A percentile compares a stretch with the other conserved stretches of the same genome.
Conservation (phyloP, 2,888 invertebrate species). For the Amorpha juglandis region DNA sequence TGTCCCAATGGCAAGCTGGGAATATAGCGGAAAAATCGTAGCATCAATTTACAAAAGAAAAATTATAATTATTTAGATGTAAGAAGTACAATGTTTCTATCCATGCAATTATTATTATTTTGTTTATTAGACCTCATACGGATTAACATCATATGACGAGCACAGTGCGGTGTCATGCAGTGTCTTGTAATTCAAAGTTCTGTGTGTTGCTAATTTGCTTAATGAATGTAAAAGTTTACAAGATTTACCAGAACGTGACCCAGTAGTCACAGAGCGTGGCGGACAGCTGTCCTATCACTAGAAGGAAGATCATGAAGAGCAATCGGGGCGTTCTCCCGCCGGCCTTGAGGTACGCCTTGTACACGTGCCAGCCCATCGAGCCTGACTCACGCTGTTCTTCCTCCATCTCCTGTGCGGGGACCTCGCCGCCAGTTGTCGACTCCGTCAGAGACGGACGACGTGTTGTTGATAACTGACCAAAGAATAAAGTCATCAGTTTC, state of each 20-base stretch:
- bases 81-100: too few relatives aligned
- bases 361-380: slow-evolving; percentile 86
- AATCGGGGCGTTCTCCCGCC: slow-evolving; percentile 83
- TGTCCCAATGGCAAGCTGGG: too few relatives aligned
- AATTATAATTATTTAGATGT: too few relatives aligned
- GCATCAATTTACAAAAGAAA: too few relatives aligned
- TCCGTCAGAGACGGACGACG: slow-evolving; percentile 77
- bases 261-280: slow-evolving; percentile 90
- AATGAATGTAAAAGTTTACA: not conserved
- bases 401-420: slow-evolving; percentile 82
- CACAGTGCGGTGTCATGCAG: too few relatives aligned
- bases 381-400: slow-evolving; percentile 86
- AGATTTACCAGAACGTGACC: slow-evolving; percentile 88
- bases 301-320: slow-evolving; percentile 79
- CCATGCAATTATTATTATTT: too few relatives aligned
- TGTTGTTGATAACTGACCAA: slow-evolving; percentile 71
- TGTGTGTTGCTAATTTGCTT: too few relatives aligned
- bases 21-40: too few relatives aligned
- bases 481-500: not conserved
- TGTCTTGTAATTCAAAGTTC: too few relatives aligned
- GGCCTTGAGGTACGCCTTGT: slow-evolving; percentile 85
- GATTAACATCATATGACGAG: too few relatives aligned
- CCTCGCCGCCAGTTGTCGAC: slow-evolving; percentile 69
- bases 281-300: slow-evolving; percentile 86
- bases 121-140: too few relatives aligned